Conservation (phyloP, 2,888 invertebrate genomes). For the Calameuta filiformis region DNA sequence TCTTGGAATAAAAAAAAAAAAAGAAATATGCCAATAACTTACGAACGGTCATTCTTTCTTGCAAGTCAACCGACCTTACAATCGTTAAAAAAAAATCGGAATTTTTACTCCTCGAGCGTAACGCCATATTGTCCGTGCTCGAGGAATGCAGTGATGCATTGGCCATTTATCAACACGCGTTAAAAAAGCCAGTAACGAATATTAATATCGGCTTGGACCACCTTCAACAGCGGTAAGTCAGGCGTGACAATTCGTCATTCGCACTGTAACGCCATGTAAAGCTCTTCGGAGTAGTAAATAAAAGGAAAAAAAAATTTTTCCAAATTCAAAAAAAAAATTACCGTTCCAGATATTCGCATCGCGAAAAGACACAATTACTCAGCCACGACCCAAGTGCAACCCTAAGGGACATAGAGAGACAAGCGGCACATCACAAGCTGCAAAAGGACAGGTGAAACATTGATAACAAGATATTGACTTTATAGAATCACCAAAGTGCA, state of each 20-base stretch:
- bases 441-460: slow-evolving; percentile 34
- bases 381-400: slow-evolving; percentile 15
- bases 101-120: slow-evolving; percentile 27
- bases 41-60: neutral
- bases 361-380: slow-evolving; percentile 10
- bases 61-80: neutral
- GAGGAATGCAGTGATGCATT: slow-evolving; percentile 51
- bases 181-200: slow-evolving; percentile 35
- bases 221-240: neutral
- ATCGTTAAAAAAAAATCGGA: neutral
- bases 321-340: neutral
- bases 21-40: neutral
- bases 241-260: neutral
- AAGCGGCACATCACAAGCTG: slow-evolving; percentile 29
- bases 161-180: slow-evolving; percentile 48
- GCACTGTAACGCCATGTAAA: neutral
- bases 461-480: neutral
- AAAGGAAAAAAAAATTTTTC: neutral
- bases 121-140: slow-evolving; percentile 42
- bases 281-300: neutral
- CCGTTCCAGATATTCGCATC: neutral
- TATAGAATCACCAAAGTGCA: neutral
- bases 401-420: slow-evolving; percentile 27
- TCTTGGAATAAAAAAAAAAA: too few relatives aligned
- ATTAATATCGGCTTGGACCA: neutral